Percentiles rank a stretch among this genome's conserved stretches.
These are phyloP conservation scores for Drosophila flavopinicola DNA, from an alignment of 2,888 invertebrate species.

Conservation along the genomic window DNA sequence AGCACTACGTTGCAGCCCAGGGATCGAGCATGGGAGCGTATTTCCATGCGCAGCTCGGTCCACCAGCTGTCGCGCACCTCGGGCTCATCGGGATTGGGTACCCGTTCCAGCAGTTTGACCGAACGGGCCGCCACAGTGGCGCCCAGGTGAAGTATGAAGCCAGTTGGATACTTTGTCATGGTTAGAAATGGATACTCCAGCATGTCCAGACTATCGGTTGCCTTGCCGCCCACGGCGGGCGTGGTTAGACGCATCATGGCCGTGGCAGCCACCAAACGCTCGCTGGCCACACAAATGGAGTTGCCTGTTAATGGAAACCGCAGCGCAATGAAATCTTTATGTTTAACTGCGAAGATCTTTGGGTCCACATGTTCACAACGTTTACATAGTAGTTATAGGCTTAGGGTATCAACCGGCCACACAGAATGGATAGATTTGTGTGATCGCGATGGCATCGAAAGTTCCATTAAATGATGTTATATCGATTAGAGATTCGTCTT, in stretches of 20 bases:
- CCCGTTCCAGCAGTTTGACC: constrained; percentile 92
- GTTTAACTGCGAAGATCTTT: not conserved
- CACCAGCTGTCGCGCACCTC: constrained; percentile 98
- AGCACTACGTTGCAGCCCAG: constrained; percentile 97
- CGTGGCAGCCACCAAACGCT: constrained; percentile 86
- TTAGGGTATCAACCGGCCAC: constrained; percentile 19
- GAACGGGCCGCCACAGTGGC: constrained; percentile 93
- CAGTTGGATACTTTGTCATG: constrained; percentile 94
- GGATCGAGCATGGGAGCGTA: constrained; percentile 95
- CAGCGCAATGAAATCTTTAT: not conserved
- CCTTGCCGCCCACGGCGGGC: constrained; percentile 88
- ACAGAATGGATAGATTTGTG: constrained; percentile 26
- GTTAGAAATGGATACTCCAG: constrained; percentile 98
- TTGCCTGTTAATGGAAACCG: constrained; percentile 86
- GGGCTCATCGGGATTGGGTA: constrained; percentile 94
- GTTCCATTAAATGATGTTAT: not conserved
- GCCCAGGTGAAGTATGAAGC: constrained; percentile 94
- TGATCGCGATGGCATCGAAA: not conserved
- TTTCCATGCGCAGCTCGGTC: constrained; percentile 97
- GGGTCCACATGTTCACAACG: constrained; percentile 46
- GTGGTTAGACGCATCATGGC: constrained; percentile 86
- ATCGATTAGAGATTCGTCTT: not conserved
- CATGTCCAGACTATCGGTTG: constrained; percentile 91
- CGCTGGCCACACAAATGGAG: constrained; percentile 88
- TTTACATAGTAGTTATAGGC: constrained; percentile 16